phyloP scores from a whole-genome alignment of 2,113 vertebrate species.

The Nymphicus hollandicus region DNA sequence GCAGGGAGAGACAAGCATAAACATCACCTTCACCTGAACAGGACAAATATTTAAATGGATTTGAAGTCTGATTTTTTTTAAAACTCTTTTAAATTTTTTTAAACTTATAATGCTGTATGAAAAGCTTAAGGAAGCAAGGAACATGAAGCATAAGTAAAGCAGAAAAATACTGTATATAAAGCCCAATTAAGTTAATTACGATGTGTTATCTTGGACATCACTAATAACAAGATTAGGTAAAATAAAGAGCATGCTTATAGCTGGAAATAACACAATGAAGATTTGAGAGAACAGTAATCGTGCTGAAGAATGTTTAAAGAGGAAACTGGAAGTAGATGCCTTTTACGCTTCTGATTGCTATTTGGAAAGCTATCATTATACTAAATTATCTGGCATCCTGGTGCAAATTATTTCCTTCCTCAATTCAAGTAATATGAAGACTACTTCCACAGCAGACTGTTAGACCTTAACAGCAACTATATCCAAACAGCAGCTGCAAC shows the following conservation, averaged over 20 bases:
- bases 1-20: background rate
- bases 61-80: background rate
- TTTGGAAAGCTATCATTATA: constrained; percentile 49
- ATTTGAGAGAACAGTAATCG: background rate
- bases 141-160: background rate
- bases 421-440: constrained; percentile 47
- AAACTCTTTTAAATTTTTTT: background rate
- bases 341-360: background rate
- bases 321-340: background rate
- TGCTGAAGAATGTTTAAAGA: background rate
- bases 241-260: background rate
- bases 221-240: background rate
- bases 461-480: background rate
- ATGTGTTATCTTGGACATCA: background rate
- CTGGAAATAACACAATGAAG: background rate
- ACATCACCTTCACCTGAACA: background rate
- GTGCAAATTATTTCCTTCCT: constrained; percentile 71
- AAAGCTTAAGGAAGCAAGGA: background rate
- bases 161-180: background rate
- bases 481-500: constrained; percentile 9
- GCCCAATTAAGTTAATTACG: background rate
- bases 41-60: background rate
- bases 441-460: background rate
- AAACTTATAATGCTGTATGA: background rate
- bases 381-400: constrained; percentile 48